phyloP scores from a whole-genome alignment of 2,888 invertebrate genomes.

The Eupithecia abbreviata region DNA sequence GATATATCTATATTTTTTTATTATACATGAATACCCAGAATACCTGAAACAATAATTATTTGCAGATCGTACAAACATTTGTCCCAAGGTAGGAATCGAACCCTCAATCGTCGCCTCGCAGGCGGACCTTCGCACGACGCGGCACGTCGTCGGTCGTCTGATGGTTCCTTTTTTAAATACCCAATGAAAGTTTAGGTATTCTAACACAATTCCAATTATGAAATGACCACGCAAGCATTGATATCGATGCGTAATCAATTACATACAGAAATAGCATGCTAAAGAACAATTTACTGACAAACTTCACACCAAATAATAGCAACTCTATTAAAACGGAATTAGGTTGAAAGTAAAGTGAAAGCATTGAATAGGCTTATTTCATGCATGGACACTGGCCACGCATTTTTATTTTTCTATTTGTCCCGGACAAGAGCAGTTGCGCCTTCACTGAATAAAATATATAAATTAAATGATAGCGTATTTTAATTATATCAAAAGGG shows the following conservation, averaged over 20 bases:
- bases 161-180: background rate
- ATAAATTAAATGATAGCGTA: background rate
- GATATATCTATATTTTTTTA: no score
- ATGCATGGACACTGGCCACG: constrained; percentile 58
- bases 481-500: background rate
- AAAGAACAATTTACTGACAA: constrained; percentile 45
- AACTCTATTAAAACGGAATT: constrained; percentile 21
- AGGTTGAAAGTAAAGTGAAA: constrained; percentile 47
- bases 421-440: background rate
- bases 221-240: constrained; percentile 10
- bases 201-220: background rate
- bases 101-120: no score
- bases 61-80: no score
- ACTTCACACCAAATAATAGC: constrained; percentile 10
- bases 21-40: no score
- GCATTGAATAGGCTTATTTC: constrained; percentile 50
- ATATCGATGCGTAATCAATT: constrained; percentile 25
- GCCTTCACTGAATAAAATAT: background rate
- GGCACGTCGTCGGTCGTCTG: no score
- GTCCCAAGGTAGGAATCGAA: no score
- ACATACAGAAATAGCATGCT: constrained; percentile 48
- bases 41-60: no score
- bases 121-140: no score
- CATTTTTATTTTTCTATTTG: constrained; percentile 43
- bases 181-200: background rate